Base-by-base conservation (phyloP, 1,140 invertebrate species). In the Mylabris phalerata region DNA sequence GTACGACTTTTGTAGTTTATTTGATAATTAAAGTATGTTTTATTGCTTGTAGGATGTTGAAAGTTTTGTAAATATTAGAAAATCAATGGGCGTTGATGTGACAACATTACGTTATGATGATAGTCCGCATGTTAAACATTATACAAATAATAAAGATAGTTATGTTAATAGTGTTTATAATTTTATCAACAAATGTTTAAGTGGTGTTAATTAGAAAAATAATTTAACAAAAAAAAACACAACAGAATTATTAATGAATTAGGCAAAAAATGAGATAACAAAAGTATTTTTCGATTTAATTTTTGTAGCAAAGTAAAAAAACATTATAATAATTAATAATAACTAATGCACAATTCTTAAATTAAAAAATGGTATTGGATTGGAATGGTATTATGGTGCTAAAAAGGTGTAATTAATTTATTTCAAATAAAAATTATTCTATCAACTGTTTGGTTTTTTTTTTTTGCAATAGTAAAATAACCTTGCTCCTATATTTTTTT, bases 101-200 rank as follows among this genome's bases (percentile, higher is more conserved):
- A 78, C 78, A 9, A 72, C 77, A 9, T 73, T 84, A 7, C 78
- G 83, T 27, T 89, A 85, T 68, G 81, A 84, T 38, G 79, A 84
- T 64, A 86, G 84, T 3, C 78, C 82, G 24, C 87, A 89, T 71
- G 86, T 88, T 0, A 83, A 85, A 61, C 86, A 88, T 65, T 81
- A 81, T 61, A 74, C 75, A 24, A 75, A 78, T 26, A 80, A 88
- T 67, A 77, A 77, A 13, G 79, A 84, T 27, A 77, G 79, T 40
- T 88, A 88, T 68, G 73, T 82, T 2, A 78, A 80, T 41, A 78
- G 77, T 32, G 80, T 85, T 6, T 81, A 76, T 62, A 77, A 72
- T 46, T 86, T 86, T 64, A 75, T 85, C 2, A 78, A 80, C 48
- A 79, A 79, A 62, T 84, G 82, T 63, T 65, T 84, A 6, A 72